Percentiles rank a stretch among this genome's conserved stretches.
Evolutionary conservation across 2,888 invertebrate genomes (phyloP).

Genomic region (Pterobdella sp.): DNA sequence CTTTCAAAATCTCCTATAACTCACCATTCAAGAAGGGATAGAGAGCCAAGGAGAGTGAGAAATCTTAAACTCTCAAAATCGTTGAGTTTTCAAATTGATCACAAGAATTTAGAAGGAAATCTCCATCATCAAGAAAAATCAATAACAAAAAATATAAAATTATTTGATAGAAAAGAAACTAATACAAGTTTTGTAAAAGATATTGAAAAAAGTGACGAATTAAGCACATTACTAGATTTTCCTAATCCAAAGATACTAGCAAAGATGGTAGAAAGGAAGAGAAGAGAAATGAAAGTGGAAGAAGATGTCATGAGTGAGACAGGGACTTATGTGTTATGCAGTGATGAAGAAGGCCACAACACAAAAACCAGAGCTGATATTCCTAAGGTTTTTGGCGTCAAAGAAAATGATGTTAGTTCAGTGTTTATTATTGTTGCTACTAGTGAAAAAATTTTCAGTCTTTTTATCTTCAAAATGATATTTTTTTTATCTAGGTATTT

Average conservation of each 20-base stretch:
- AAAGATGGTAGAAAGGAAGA: not conserved
- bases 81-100: not conserved
- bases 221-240: no score
- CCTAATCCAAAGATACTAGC: not conserved
- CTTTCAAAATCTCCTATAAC: not conserved
- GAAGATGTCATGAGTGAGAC: not conserved
- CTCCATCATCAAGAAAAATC: not conserved
- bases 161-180: no score
- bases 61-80: not conserved
- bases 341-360: not conserved
- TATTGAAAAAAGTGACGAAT: not conserved
- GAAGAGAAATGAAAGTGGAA: not conserved
- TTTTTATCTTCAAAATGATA: not conserved
- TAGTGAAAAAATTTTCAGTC: not conserved
- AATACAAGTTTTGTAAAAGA: no score
- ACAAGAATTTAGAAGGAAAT: not conserved
- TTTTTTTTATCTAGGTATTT: not conserved
- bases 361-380: not conserved
- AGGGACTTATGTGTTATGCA: not conserved
- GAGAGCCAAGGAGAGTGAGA: conserved; percentile 7
- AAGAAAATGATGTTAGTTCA: not conserved
- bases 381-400: not conserved
- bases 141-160: not conserved
- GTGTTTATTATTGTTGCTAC: no score
- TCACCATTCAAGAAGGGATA: not conserved